These are phyloP conservation scores for Epinotia ramella DNA, from an alignment of 2,888 invertebrate genomes.

Conservation along the genomic window DNA sequence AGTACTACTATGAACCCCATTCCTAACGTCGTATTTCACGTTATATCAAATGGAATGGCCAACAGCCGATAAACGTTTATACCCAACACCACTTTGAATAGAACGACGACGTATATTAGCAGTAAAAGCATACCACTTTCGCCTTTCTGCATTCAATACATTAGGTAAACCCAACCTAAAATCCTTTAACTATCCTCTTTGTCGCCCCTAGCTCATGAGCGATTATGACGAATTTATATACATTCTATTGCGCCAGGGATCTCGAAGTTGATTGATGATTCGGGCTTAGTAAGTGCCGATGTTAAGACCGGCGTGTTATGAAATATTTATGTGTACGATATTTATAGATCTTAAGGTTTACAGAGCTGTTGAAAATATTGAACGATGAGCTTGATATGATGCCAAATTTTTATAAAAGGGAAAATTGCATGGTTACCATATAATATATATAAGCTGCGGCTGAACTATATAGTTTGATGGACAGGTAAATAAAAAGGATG, in stretches of 20 bases:
- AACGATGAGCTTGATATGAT: not conserved
- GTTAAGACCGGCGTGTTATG: slow-evolving; percentile 55
- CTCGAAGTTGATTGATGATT: slow-evolving; percentile 68
- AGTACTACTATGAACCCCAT: not conserved
- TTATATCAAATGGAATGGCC: slow-evolving; percentile 11
- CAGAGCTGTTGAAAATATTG: slow-evolving; percentile 6
- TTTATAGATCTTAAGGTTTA: slow-evolving; percentile 48
- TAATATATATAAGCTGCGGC: not conserved
- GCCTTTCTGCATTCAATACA: not conserved
- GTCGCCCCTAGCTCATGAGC: slow-evolving; percentile 58
- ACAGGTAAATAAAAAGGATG: too few relatives aligned
- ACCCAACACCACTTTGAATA: not conserved
- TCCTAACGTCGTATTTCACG: not conserved
- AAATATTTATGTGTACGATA: slow-evolving; percentile 66
- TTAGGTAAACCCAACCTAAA: slow-evolving; percentile 8
- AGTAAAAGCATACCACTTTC: not conserved
- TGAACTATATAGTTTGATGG: not conserved
- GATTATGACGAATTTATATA: slow-evolving; percentile 70
- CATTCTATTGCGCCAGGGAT: slow-evolving; percentile 56
- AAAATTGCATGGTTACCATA: not conserved
- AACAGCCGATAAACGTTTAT: slow-evolving; percentile 30
- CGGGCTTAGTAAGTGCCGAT: slow-evolving; percentile 45
- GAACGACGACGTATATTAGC: not conserved
- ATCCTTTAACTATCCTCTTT: slow-evolving; percentile 45
- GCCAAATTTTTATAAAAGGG: not conserved